Conservation (phyloP, 2,113 vertebrate genomes). For the Myotis yumanensis region DNA sequence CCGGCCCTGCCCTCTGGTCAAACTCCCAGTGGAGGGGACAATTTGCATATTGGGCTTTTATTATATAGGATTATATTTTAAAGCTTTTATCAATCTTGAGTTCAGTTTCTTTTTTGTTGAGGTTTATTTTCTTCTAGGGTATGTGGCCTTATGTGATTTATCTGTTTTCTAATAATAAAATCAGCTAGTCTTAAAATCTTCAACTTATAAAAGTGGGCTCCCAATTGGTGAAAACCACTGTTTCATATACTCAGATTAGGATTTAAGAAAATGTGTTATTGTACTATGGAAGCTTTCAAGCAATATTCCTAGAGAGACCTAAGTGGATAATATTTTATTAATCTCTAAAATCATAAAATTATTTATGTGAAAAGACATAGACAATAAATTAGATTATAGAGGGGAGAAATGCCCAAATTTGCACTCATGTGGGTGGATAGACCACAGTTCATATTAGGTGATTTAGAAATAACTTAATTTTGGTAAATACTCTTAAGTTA, state of each 20-base stretch:
- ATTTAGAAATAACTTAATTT: not conserved
- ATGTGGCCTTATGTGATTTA: not conserved
- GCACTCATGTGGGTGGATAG: not conserved
- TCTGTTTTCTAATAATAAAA: not conserved
- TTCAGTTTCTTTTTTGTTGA: slow-evolving; percentile 38
- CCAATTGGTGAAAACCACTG: not conserved
- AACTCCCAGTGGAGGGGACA: too few relatives aligned
- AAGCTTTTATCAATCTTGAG: not conserved
- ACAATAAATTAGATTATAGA: not conserved
- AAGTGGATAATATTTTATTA: not conserved
- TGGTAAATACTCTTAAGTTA: not conserved
- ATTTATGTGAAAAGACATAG: not conserved
- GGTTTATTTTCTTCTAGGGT: not conserved
- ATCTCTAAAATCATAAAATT: not conserved
- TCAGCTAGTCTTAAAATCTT: not conserved
- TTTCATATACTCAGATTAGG: not conserved
- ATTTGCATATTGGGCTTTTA: too few relatives aligned
- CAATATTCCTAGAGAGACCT: not conserved
- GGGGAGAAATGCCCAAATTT: not conserved
- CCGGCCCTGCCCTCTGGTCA: too few relatives aligned
- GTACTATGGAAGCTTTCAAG: not conserved
- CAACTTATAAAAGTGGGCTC: not conserved
- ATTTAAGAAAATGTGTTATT: slow-evolving; percentile 18
- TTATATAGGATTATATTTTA: not conserved
- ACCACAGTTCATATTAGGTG: not conserved